Base-by-base conservation (phyloP, 2,113 vertebrate species). In the Pseudolaguvia tuberculata region DNA sequence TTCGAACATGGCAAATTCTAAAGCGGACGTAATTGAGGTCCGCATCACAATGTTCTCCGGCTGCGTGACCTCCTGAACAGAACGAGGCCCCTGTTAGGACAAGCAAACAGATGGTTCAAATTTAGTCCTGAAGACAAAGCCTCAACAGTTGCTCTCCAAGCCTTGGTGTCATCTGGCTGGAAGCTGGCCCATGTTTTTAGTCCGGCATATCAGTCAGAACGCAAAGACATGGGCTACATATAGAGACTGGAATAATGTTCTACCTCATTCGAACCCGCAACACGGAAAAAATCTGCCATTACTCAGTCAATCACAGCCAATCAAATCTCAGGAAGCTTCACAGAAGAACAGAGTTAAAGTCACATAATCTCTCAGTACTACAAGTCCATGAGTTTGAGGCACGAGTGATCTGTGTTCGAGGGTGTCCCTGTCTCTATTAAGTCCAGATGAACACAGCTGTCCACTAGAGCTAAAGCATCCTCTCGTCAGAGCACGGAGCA, bases 381-480 rank as follows among this genome's bases (percentile, higher is more conserved):
- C 78, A 47, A 79, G 66, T 82, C 84, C 74, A 39, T 76, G 87
- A 88, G 87, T 84, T 80, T 14, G 48, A 18, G 83, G 79, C 72
- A 70, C 86, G 86, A 87, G 82, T 83, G 82, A 82, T 73, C 56
- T 86, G 87, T 83, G 85, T 92, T 95, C 92, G 92, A 91, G 89
- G 90, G 86, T 85, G 88, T 86, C 87, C 87, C 91, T 92, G 93
- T 92, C 66, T 71, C 69, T 95, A 97, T 96, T 96, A 96, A 95
- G 91, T 89, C 90, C 90, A 95, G 93, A 96, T 96, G 94, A 94
- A 93, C 96, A 95, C 93, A 97, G 94, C 94, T 98, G 95, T 93
- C 95, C 92, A 91, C 80, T 78, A 93, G 89, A 93, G 90, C 90
- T 91, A 93, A 92, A 94, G 92, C 89, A 92, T 88, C 93, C 93